Conservation (phyloP, 1,140 invertebrate genomes). For the Holcopasites calliopsidis region DNA sequence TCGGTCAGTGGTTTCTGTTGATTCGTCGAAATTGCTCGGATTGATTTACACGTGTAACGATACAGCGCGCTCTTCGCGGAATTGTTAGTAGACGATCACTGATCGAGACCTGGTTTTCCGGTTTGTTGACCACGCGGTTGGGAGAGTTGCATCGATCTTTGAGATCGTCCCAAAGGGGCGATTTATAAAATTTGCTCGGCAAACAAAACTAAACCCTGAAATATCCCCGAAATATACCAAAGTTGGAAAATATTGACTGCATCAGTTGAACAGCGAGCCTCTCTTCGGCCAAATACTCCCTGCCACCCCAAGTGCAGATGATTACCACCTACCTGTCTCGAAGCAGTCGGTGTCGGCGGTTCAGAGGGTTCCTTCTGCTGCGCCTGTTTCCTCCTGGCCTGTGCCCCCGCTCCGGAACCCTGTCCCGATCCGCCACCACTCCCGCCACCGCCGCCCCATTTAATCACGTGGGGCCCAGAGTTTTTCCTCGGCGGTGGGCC, state of each 20-base stretch:
- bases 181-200: no score
- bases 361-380: conserved; percentile 68
- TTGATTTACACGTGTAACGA: no score
- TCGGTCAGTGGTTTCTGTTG: background rate
- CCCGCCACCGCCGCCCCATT: conserved; percentile 74
- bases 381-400: conserved; percentile 74
- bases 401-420: conserved; percentile 75
- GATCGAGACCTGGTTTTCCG: background rate
- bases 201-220: no score
- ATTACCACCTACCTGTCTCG: conserved; percentile 73
- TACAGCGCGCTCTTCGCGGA: no score
- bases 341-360: conserved; percentile 65
- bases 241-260: background rate
- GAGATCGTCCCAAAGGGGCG: background rate
- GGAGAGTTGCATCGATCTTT: background rate
- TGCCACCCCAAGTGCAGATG: no score
- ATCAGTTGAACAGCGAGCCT: no score
- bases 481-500: conserved; percentile 70
- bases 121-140: background rate
- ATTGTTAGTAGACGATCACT: background rate
- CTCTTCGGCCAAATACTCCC: no score
- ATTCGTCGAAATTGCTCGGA: background rate
- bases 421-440: conserved; percentile 72
- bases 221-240: no score
- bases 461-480: conserved; percentile 74